These are phyloP conservation scores for Montipora sp. DNA, from an alignment of 64 coral and sea anemone species.

Conservation along the genomic window DNA sequence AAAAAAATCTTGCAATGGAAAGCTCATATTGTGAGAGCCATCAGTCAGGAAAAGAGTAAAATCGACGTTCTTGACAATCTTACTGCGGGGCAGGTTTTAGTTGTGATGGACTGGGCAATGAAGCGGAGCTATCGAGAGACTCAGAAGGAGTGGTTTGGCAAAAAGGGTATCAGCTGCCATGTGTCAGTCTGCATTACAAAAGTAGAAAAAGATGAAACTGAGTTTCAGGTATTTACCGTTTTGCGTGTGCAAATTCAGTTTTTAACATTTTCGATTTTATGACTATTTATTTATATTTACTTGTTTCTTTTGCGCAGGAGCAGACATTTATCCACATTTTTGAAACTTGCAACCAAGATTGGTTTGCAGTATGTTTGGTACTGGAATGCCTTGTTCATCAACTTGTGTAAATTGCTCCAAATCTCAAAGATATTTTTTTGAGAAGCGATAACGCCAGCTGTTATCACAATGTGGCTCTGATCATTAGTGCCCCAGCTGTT, in stretches of 20 bases:
- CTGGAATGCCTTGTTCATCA: constrained; percentile 6
- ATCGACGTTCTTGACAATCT: constrained; percentile 43
- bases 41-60: constrained; percentile 59
- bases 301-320: constrained; percentile 16
- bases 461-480: constrained; percentile 47
- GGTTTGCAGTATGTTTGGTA: constrained; percentile 22
- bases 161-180: constrained; percentile 64
- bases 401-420: constrained; percentile 1
- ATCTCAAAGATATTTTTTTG: constrained; percentile 28
- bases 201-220: constrained; percentile 31
- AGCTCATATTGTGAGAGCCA: constrained; percentile 50
- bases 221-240: constrained; percentile 46
- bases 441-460: constrained; percentile 3
- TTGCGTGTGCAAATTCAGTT: background rate
- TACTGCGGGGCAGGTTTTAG: constrained; percentile 23
- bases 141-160: constrained; percentile 65
- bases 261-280: background rate
- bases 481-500: constrained; percentile 17
- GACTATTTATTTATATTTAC: background rate
- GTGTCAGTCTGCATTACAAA: constrained; percentile 57
- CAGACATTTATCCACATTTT: constrained; percentile 33
- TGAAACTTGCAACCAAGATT: constrained; percentile 39
- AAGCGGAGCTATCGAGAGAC: constrained; percentile 52
- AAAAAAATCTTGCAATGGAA: constrained; percentile 51
- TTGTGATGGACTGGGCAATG: constrained; percentile 77